A percentile compares a stretch with the other conserved stretches of the same genome.
These are phyloP conservation scores for Pao palembangensis DNA, from an alignment of 2,113 vertebrate genomes.

Conservation along the genomic window DNA sequence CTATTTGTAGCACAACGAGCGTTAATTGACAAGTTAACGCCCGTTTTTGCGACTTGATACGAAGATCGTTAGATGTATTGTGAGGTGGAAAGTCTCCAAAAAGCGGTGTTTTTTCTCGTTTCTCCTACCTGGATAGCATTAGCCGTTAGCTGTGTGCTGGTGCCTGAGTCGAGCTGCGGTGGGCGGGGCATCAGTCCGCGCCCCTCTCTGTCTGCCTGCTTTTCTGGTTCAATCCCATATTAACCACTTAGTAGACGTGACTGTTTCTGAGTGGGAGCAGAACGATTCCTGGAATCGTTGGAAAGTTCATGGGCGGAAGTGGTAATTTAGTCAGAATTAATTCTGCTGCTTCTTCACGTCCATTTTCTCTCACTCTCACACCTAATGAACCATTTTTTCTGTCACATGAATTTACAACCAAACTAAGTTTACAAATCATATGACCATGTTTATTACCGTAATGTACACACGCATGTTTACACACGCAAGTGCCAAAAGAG, in stretches of 20 bases:
- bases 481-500: neutral
- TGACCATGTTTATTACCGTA: neutral
- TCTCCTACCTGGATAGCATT: neutral
- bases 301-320: no score
- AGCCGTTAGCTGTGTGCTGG: neutral
- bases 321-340: no score
- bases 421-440: neutral
- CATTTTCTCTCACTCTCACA: no score
- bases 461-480: neutral
- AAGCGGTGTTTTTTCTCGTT: neutral
- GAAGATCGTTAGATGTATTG: no score
- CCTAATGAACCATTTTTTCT: neutral
- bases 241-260: no score
- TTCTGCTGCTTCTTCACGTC: no score
- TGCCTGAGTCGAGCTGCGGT: neutral
- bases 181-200: neutral
- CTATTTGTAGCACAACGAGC: neutral
- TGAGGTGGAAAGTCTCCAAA: neutral
- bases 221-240: neutral
- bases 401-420: neutral
- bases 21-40: neutral
- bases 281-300: no score
- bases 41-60: neutral
- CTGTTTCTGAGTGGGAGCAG: no score
- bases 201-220: neutral